Base-by-base conservation (phyloP, 2,113 vertebrate species). In the Laterallus jamaicensis region DNA sequence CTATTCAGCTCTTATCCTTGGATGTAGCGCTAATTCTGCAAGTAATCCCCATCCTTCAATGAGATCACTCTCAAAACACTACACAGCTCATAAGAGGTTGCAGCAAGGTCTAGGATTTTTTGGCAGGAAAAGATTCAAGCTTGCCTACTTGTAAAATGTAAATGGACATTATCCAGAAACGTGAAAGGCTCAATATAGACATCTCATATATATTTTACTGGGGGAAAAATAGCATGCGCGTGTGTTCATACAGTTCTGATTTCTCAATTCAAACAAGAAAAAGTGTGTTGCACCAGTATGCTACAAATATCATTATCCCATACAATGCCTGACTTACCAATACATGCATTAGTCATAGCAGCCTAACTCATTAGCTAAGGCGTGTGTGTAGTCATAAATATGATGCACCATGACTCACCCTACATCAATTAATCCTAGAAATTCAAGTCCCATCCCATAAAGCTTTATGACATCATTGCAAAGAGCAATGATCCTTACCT, bases 211-310 rank as follows among this genome's bases (percentile, higher is more conserved):
- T 49, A 62, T 0, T 39, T 39, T 39, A 39, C 39, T 39, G 39
- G 39, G 39, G 39, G 39, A 9, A 39, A 39, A 39, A 39, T 39
- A 39, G 39, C 39, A 39, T 39, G 5, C 5, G 19, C 64, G 32
- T 16, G 15, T 0, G 0, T 63, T 85, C 16, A 3, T 47, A n/a
- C 1, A 1, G 17, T 20, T 62, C 68, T 39, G 31, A 52, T 8
- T 83, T 63, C 10, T 49, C 50, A 60, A 55, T 29, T 60, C 3
- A 40, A n/a, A 59, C 35, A 20, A n/a, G 5, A 25, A 64, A 17
- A 24, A 11, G 0, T 1, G 0, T 25, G 17, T 58, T 63, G 15
- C 28, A 35, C 9, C 16, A 28, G 10, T 24, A 8, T 20, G 18
- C 9, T 82, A 12, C n/a, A 75, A 59, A 83, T 21, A 24, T 6